A percentile compares a stretch with the other conserved stretches of the same genome.
Conservation (phyloP, 2,797 vertebrate species). For the Eutrigla gurnardus region DNA sequence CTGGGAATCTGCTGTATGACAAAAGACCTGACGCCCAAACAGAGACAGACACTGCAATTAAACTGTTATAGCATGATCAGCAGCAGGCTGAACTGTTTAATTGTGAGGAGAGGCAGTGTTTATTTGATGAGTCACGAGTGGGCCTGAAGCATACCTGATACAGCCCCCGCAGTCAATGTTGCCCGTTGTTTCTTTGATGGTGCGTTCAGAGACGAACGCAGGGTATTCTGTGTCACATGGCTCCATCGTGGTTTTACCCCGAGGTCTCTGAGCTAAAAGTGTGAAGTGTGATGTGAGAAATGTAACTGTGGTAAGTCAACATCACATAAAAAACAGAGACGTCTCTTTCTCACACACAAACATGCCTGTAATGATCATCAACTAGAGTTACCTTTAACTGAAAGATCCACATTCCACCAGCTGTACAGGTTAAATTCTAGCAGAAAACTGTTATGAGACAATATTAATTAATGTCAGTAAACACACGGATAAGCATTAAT, state of each 20-base stretch:
- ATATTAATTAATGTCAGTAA: background rate
- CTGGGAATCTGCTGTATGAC: constrained; percentile 99
- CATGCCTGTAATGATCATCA: background rate
- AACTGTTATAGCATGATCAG: background rate
- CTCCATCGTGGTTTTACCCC: constrained; percentile 92
- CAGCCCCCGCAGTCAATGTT: constrained; percentile 95
- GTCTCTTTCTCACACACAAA: background rate
- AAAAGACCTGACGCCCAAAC: constrained; percentile 89
- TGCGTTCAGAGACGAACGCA: constrained; percentile 98
- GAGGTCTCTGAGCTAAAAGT: constrained; percentile 87
- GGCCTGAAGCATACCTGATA: constrained; percentile 86
- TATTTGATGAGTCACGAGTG: background rate
- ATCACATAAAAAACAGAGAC: background rate
- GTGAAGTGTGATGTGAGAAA: constrained; percentile 36
- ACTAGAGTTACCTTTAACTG: constrained; percentile 88
- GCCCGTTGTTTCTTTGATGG: constrained; percentile 97
- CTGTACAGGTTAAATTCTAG: constrained; percentile 98
- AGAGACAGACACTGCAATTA: constrained; percentile 23
- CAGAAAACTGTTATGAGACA: constrained; percentile 86
- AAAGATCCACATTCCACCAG: constrained; percentile 95
- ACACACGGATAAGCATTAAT: background rate
- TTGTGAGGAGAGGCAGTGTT: background rate
- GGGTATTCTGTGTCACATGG: constrained; percentile 98
- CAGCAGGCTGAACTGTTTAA: background rate
- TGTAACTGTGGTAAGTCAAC: background rate